Conservation (phyloP, 2,888 invertebrate genomes). For the Cacoxenus indagator region DNA sequence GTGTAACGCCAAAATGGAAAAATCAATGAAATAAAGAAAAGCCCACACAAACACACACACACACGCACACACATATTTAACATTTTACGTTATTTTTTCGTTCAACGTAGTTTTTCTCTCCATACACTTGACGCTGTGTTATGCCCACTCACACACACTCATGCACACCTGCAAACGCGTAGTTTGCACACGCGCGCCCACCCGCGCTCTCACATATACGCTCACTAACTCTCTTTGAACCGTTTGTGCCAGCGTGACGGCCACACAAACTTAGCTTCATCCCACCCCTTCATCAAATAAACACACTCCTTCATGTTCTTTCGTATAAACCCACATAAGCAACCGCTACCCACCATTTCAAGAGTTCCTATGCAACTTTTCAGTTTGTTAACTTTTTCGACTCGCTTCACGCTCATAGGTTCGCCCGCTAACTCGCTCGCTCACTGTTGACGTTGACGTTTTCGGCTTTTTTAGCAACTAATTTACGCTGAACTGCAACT, state of each 20-base stretch:
- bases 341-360: no score
- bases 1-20: slow-evolving; percentile 49
- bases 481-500: neutral
- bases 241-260: neutral
- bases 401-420: neutral
- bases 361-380: no score
- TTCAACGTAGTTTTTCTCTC: neutral
- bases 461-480: neutral
- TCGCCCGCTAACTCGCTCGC: neutral
- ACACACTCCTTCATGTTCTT: neutral
- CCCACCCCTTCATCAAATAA: neutral
- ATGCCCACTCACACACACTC: neutral
- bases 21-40: slow-evolving; percentile 57
- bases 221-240: slow-evolving; percentile 33
- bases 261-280: neutral
- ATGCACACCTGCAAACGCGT: neutral
- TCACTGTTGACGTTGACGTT: neutral
- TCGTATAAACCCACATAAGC: no score
- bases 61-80: slow-evolving; percentile 14
- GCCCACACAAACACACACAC: neutral
- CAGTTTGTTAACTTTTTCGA: slow-evolving; percentile 59
- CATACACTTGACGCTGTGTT: no score
- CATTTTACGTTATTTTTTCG: slow-evolving; percentile 15
- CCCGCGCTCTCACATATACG: slow-evolving; percentile 31
- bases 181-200: no score